Conservation (phyloP, 2,113 vertebrate genomes). For the Prunella himalayana region DNA sequence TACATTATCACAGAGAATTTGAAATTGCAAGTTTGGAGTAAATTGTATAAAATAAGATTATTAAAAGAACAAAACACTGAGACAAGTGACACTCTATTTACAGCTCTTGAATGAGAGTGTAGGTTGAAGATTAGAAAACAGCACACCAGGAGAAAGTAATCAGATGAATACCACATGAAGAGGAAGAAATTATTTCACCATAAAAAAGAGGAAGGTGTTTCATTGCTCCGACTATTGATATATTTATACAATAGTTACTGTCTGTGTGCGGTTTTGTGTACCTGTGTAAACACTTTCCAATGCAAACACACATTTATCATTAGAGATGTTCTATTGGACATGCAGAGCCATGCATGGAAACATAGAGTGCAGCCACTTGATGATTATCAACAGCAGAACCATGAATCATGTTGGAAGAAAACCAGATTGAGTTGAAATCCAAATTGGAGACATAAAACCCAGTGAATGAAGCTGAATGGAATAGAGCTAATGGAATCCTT, state of each 20-base stretch:
- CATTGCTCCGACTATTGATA: neutral
- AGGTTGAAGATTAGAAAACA: neutral
- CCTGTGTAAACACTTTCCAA: neutral
- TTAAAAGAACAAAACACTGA: neutral
- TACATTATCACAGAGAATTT: neutral
- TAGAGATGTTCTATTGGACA: neutral
- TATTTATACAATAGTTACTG: neutral
- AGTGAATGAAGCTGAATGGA: neutral
- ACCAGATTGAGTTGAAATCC: neutral
- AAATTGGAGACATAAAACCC: neutral
- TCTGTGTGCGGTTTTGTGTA: neutral
- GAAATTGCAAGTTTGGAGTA: neutral
- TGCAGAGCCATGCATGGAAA: neutral
- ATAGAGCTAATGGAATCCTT: neutral
- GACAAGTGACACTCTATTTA: neutral
- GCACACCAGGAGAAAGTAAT: neutral
- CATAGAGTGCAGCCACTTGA: neutral
- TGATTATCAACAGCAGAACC: neutral
- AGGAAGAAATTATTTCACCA: neutral
- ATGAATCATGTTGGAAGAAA: neutral
- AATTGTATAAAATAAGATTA: neutral
- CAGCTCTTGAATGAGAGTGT: neutral
- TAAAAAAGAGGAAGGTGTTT: neutral
- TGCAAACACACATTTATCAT: neutral
- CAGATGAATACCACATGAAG: neutral